phyloP scores from a whole-genome alignment of 2,888 invertebrate genomes.

The Oxystoma pomonae region DNA sequence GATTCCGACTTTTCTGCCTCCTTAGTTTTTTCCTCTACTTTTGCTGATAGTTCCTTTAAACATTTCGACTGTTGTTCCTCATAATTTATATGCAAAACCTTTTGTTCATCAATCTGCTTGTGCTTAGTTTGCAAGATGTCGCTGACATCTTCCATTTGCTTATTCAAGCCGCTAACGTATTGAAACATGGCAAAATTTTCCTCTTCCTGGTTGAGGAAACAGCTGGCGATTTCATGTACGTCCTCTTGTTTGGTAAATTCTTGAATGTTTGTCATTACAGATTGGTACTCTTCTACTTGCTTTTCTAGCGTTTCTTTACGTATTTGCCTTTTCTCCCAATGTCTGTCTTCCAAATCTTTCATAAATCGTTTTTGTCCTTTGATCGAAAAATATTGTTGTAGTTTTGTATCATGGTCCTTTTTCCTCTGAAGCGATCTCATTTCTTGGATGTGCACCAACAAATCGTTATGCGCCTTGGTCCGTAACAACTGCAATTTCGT shows the following conservation, averaged over 20 bases:
- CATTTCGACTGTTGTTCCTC: conserved; percentile 50
- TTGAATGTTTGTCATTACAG: conserved; percentile 30
- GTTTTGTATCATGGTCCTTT: conserved; percentile 77
- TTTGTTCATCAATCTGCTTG: conserved; percentile 62
- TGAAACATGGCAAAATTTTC: conserved; percentile 90
- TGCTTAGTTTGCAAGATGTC: conserved; percentile 62
- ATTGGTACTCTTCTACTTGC: conserved; percentile 35
- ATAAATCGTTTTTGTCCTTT: conserved; percentile 80
- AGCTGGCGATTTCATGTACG: conserved; percentile 54
- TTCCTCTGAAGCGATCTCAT: conserved; percentile 83
- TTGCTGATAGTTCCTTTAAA: conserved; percentile 53
- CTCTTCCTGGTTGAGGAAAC: conserved; percentile 81
- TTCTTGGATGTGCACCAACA: conserved; percentile 66
- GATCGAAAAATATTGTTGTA: conserved; percentile 79
- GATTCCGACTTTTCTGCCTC: conserved; percentile 21
- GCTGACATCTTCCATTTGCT: conserved; percentile 70
- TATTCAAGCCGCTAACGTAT: conserved; percentile 86
- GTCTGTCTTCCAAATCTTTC: conserved; percentile 68
- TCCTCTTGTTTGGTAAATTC: conserved; percentile 22
- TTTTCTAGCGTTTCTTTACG: conserved; percentile 65
- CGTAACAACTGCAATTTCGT: conserved; percentile 75
- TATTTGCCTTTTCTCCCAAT: conserved; percentile 63
- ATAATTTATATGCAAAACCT: conserved; percentile 54
- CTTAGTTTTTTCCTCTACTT: conserved; percentile 45
- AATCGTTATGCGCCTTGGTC: conserved; percentile 71